Conservation (phyloP, 2,888 invertebrate genomes). For the Thera obeliscata region DNA sequence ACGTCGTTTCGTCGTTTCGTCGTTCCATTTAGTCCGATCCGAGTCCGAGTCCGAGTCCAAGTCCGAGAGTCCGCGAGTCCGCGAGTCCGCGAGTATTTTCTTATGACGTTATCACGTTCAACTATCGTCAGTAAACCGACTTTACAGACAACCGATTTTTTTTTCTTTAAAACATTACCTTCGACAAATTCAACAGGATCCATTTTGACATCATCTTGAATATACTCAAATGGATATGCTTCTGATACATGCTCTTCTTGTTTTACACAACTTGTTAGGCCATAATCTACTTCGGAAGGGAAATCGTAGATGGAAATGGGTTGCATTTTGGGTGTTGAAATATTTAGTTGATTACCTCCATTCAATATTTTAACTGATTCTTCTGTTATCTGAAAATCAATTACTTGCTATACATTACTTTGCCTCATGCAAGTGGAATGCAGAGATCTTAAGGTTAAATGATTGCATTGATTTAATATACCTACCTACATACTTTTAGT, state of each 20-base stretch:
- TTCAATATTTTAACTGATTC: conserved; percentile 4
- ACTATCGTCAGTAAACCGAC: too few species aligned
- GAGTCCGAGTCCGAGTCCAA: too few species aligned
- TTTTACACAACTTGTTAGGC: neutral
- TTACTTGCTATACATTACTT: too few species aligned
- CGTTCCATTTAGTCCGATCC: too few species aligned
- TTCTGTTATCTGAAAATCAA: conserved; percentile 1
- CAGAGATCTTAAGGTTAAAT: too few species aligned
- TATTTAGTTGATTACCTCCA: conserved; percentile 1
- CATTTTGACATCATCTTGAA: conserved; percentile 8
- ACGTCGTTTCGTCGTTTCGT: too few species aligned
- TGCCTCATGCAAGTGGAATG: neutral
- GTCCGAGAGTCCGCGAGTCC: too few species aligned
- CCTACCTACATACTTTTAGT: too few species aligned
- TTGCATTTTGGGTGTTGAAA: neutral
- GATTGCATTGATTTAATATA: too few species aligned
- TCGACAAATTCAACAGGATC: conserved; percentile 9
- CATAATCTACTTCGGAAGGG: conserved; percentile 1
- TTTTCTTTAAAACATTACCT: neutral
- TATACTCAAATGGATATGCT: neutral
- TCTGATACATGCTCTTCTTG: neutral
- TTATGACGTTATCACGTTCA: too few species aligned
- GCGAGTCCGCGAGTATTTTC: too few species aligned
- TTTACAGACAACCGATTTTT: too few species aligned
- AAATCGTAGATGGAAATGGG: conserved; percentile 1